A percentile compares a stretch with the other conserved stretches of the same genome.
Conservation (phyloP, 2,113 vertebrate genomes). For the Carassius auratus region DNA sequence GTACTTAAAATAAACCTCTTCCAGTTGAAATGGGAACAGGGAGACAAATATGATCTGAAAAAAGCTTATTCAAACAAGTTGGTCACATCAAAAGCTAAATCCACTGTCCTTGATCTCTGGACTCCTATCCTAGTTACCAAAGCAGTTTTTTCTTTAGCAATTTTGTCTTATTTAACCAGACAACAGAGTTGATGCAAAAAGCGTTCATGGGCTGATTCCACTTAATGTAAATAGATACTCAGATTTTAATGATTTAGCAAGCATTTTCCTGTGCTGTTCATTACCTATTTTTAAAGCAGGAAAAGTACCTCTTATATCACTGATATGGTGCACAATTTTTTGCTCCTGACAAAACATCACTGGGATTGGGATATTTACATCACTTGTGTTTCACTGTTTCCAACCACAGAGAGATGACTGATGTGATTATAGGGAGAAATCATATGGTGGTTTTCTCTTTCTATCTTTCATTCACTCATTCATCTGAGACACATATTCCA, state of each 20-base stretch:
- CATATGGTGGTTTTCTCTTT: not conserved
- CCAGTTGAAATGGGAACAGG: not conserved
- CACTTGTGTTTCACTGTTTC: not conserved
- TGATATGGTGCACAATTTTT: not conserved
- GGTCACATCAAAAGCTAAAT: not conserved
- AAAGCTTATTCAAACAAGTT: no score
- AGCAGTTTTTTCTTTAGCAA: not conserved
- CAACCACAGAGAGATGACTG: conserved; percentile 2
- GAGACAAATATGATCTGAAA: not conserved
- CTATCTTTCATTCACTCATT: not conserved
- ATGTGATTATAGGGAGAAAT: conserved; percentile 25
- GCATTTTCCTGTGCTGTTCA: not conserved
- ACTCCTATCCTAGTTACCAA: no score
- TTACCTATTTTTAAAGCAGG: not conserved
- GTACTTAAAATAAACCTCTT: no score
- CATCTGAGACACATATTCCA: conserved; percentile 17
- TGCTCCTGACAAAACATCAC: not conserved
- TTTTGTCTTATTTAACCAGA: not conserved
- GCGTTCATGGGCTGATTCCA: not conserved
- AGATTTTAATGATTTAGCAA: not conserved
- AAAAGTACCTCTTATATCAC: not conserved
- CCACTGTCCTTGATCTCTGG: not conserved
- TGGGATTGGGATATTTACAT: not conserved
- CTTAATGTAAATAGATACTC: not conserved
- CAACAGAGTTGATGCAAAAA: not conserved